phyloP scores from a whole-genome alignment of 1,140 invertebrate genomes.

The Drosophila ficusphila region DNA sequence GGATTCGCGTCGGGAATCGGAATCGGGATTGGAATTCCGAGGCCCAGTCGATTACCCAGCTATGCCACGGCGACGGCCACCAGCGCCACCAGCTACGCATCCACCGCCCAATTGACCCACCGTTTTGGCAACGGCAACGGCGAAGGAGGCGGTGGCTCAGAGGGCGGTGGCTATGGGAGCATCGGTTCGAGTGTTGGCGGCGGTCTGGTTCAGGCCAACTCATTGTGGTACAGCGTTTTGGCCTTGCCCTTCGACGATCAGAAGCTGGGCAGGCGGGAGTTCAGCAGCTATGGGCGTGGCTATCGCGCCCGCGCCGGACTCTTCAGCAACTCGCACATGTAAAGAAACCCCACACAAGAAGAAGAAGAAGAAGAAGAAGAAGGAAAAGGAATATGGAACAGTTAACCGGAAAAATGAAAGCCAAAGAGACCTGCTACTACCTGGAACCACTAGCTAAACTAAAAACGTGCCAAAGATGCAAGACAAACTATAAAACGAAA shows the following conservation, averaged over 20 bases:
- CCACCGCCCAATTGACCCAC: constrained; percentile 65
- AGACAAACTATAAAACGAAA: constrained; percentile 1
- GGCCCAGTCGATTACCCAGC: constrained; percentile 52
- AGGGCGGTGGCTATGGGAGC: constrained; percentile 36
- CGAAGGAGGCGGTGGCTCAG: constrained; percentile 16
- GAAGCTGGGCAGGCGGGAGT: constrained; percentile 92
- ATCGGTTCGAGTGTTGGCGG: constrained; percentile 52
- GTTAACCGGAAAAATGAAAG: constrained; percentile 19
- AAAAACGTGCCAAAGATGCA: constrained; percentile 66
- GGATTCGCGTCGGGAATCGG: background rate
- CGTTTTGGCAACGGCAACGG: too few species aligned
- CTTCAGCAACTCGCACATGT: constrained; percentile 88
- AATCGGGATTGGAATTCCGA: constrained; percentile 14
- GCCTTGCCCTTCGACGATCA: constrained; percentile 96
- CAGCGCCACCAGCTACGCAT: constrained; percentile 71
- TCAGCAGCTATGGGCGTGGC: constrained; percentile 88
- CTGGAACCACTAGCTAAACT: constrained; percentile 12
- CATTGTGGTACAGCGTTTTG: constrained; percentile 94
- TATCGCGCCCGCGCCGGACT: constrained; percentile 91
- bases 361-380: background rate
- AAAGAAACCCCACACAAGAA: too few species aligned
- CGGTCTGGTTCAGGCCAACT: constrained; percentile 86
- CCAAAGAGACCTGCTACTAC: constrained; percentile 37
- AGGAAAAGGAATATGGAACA: background rate
- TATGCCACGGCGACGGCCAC: constrained; percentile 73